phyloP scores from a whole-genome alignment of 2,113 vertebrate species.

The Lathamus discolor region DNA sequence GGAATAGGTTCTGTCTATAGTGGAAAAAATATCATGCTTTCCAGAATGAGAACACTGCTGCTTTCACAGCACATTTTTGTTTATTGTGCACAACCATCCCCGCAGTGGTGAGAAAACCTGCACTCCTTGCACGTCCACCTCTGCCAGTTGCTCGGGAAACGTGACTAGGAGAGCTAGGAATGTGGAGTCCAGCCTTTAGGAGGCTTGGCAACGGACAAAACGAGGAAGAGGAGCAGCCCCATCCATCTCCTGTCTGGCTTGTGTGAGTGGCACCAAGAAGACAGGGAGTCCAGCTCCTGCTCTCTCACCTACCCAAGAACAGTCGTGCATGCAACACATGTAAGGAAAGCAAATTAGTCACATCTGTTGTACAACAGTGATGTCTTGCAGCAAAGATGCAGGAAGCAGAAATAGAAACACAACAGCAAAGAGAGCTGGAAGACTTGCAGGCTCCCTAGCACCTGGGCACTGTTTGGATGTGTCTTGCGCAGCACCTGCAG shows the following conservation, averaged over 20 bases:
- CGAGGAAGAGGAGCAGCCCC: background rate
- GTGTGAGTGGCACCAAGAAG: rapidly evolving
- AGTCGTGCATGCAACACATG: rapidly evolving
- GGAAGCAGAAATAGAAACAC: background rate
- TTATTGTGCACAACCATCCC: background rate
- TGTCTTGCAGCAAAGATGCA: background rate
- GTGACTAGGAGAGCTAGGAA: background rate
- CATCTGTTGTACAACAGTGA: background rate
- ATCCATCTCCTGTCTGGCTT: background rate
- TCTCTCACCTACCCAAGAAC: background rate
- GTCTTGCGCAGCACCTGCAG: rapidly evolving
- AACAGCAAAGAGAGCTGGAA: rapidly evolving
- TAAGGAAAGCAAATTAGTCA: background rate
- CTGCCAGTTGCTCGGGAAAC: background rate
- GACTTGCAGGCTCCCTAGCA: background rate
- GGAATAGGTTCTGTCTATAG: background rate
- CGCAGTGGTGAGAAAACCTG: background rate
- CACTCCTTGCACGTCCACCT: background rate
- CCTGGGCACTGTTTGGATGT: background rate
- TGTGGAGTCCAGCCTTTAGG: background rate
- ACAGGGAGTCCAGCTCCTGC: background rate
- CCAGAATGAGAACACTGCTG: background rate
- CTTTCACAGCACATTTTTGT: background rate
- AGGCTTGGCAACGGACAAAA: background rate
- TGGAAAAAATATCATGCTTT: background rate